Evolutionary conservation across 2,888 invertebrate genomes (phyloP), one percentile per base, ranked within the genome.

Genomic region (Cremastinae sp.): DNA sequence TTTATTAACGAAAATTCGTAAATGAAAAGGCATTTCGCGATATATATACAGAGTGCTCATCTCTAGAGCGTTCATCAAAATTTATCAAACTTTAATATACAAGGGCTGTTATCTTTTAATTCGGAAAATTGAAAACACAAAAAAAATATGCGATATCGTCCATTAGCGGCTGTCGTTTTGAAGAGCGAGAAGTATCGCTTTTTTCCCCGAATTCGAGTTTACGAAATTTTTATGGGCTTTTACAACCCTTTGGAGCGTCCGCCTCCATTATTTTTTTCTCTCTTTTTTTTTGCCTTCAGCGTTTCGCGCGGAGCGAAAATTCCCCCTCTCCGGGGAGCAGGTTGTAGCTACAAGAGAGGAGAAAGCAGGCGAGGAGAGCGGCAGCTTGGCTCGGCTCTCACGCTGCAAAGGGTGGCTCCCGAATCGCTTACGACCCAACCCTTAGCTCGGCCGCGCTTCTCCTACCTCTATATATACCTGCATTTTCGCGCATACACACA

Each of bases 351-450:
- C 69, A 53, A 64, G 43, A 58, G 56, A 28, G 49, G 12, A 53
- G 41, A 10, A 47, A 18, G n/a, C n/a, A n/a, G 7, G 34, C 22
- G 34, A 4, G 53, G 34, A 4, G 53, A 41, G 47, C 9, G 28
- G 9, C 56, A 59, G 68, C 59, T 64, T 74, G 62, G 18, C 61
- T 51, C 36, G 8, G 51, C 62, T 58, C 62, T 58, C 68, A 41
- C 66, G 22, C 47, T 36, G 61, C 51, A 49, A n/a, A 66, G 14
- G 66, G 61, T 54, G 74, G 66, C 61, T 68, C 54, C 61, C 54
- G 41, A 66, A 68, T 74, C 68, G 68, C 61, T 68, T 47, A 74
- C 53, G 41, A 62, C 66, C 54, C 61, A 53, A 54, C 61, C 74
- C 43, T 28, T 49, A 28, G 41, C 22, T 28, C 51, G 47, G 34